Conservation (phyloP, 2,888 invertebrate species). For the Agonopterix alstromeriana region DNA sequence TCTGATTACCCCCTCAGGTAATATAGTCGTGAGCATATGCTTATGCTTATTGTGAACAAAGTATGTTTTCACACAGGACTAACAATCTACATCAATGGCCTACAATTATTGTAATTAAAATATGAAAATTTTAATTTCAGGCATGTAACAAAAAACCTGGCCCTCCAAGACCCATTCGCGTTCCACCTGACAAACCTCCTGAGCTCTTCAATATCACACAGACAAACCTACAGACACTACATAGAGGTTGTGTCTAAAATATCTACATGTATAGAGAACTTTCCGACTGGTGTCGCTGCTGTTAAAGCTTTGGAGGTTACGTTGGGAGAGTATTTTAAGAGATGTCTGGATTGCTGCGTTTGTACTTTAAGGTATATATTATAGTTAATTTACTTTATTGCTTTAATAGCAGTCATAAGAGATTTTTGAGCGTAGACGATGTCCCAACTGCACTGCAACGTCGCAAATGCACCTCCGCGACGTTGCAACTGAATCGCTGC, state of each 20-base stretch:
- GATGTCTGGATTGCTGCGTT: slow-evolving; percentile 33
- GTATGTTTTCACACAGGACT: no score
- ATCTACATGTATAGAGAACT: slow-evolving; percentile 49
- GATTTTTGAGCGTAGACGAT: no score
- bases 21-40: no score
- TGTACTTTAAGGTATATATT: slow-evolving; percentile 32
- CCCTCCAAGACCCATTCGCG: slow-evolving; percentile 36
- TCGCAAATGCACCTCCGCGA: no score
- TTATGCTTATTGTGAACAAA: no score
- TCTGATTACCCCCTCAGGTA: no score
- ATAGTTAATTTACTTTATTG: no score
- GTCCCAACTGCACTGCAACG: no score
- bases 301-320: slow-evolving; percentile 27
- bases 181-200: slow-evolving; percentile 29
- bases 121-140: slow-evolving; percentile 26
- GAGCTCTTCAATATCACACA: slow-evolving; percentile 13
- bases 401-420: no score
- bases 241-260: slow-evolving; percentile 32
- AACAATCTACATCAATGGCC: no score
- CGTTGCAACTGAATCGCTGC: no score
- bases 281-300: slow-evolving; percentile 39
- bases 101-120: background rate
- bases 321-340: slow-evolving; percentile 29
- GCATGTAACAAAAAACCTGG: slow-evolving; percentile 36
- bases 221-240: slow-evolving; percentile 21